Percentiles rank a stretch among this genome's conserved stretches.
phyloP scores from a whole-genome alignment of 2,888 invertebrate species.

The Lordiphosa fenestrarum region DNA sequence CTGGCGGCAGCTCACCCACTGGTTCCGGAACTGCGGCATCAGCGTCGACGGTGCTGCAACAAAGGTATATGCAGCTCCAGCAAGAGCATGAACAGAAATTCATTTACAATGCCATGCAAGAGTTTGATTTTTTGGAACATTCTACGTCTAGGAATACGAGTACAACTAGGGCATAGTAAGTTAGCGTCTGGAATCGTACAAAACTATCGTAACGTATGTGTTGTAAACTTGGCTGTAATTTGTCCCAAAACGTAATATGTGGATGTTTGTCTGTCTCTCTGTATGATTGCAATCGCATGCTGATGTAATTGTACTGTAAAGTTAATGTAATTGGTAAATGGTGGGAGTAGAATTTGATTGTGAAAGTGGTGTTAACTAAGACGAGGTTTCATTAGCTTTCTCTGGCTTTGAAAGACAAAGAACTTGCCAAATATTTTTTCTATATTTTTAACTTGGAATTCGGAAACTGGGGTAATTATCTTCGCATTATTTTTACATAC shows the following conservation, averaged over 20 bases:
- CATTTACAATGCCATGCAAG: slow-evolving; percentile 68
- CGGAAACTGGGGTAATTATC: no score
- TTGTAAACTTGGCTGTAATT: slow-evolving; percentile 44
- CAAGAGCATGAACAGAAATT: slow-evolving; percentile 67
- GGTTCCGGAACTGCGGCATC: slow-evolving; percentile 19
- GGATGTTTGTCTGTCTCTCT: slow-evolving; percentile 19
- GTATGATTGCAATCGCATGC: slow-evolving; percentile 35
- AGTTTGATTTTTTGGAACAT: slow-evolving; percentile 65
- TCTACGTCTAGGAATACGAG: slow-evolving; percentile 31
- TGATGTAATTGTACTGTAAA: slow-evolving; percentile 1
- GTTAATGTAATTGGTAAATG: no score
- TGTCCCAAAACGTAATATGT: slow-evolving; percentile 14
- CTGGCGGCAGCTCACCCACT: slow-evolving; percentile 26
- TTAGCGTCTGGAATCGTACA: slow-evolving; percentile 42
- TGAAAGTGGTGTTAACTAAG: no score
- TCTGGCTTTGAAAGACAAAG: no score
- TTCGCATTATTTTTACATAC: no score
- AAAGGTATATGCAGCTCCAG: slow-evolving; percentile 71
- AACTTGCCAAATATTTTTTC: no score
- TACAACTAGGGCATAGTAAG: slow-evolving; percentile 65
- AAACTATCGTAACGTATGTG: slow-evolving; percentile 45
- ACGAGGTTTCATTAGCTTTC: no score
- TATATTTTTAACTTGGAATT: no score
- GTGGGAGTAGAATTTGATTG: no score
- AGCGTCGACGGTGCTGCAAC: slow-evolving; percentile 56